A percentile compares a stretch with the other conserved stretches of the same genome.
These are phyloP conservation scores for Phymorhynchus buccinoides DNA, from an alignment of 1,140 invertebrate genomes.

Conservation along the genomic window DNA sequence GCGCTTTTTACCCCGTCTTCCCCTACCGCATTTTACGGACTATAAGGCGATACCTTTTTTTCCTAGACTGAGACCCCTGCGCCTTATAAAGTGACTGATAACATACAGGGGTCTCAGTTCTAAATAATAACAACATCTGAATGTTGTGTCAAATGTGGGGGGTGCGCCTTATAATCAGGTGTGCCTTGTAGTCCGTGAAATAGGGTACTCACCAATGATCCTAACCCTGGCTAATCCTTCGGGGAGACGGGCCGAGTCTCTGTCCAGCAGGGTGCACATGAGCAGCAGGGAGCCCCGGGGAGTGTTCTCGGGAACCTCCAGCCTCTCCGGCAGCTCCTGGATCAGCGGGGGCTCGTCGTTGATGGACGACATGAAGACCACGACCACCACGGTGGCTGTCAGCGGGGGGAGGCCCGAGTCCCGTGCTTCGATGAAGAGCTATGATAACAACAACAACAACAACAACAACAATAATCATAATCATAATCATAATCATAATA, in stretches of 20 bases:
- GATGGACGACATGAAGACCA: conserved; percentile 24
- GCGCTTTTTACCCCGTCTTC: too few species aligned
- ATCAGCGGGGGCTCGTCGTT: conserved; percentile 38
- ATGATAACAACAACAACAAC: background rate
- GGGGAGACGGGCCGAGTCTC: conserved; percentile 19
- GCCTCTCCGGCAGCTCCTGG: background rate
- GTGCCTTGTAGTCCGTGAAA: too few species aligned
- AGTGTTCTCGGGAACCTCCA: conserved; percentile 25
- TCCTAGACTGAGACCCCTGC: too few species aligned
- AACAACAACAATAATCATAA: too few species aligned
- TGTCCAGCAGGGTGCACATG: conserved; percentile 18
- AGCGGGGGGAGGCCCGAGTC: conserved; percentile 2
- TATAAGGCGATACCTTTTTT: too few species aligned
- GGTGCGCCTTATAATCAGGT: too few species aligned
- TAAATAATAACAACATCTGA: too few species aligned
- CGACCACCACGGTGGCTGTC: background rate
- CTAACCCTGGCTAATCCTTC: background rate
- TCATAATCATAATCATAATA: too few species aligned
- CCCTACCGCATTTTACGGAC: too few species aligned
- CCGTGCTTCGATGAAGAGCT: conserved; percentile 19
- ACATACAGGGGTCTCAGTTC: too few species aligned
- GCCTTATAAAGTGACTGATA: too few species aligned
- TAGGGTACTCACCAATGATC: conserved; percentile 15
- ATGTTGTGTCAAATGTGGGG: too few species aligned
- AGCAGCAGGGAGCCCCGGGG: background rate